Evolutionary conservation across 2,888 invertebrate species (phyloP).

Genomic region (Diogma glabrata): DNA sequence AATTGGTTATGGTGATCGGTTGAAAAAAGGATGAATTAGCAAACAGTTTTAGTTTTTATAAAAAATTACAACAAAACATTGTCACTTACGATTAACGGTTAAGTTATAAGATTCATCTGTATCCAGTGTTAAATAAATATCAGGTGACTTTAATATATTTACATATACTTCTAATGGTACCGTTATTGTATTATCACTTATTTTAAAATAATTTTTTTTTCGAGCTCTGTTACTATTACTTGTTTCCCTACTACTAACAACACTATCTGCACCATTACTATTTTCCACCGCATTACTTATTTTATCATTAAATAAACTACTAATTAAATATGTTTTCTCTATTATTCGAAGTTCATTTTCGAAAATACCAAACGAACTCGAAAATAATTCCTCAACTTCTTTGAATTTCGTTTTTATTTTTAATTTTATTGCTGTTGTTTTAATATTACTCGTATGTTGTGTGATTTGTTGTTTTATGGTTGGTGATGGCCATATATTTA

Average conservation of each 20-base stretch:
- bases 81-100: slow-evolving; percentile 41
- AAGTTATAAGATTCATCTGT: slow-evolving; percentile 67
- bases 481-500: slow-evolving; percentile 69
- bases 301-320: slow-evolving; percentile 15
- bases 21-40: too few relatives aligned
- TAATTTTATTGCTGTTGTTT: slow-evolving; percentile 25
- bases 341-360: slow-evolving; percentile 30
- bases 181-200: neutral
- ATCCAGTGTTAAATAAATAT: slow-evolving; percentile 47
- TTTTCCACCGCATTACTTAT: slow-evolving; percentile 4
- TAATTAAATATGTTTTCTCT: slow-evolving; percentile 26
- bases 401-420: slow-evolving; percentile 28
- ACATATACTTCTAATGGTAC: slow-evolving; percentile 32
- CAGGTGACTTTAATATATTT: slow-evolving; percentile 42
- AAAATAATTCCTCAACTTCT: slow-evolving; percentile 28
- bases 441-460: slow-evolving; percentile 9
- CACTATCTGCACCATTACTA: slow-evolving; percentile 8
- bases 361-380: slow-evolving; percentile 30
- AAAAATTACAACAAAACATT: too few relatives aligned
- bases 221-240: slow-evolving; percentile 13
- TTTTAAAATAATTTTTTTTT: slow-evolving; percentile 5
- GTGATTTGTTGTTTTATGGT: slow-evolving; percentile 58
- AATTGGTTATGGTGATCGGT: too few relatives aligned
- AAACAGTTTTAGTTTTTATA: too few relatives aligned
- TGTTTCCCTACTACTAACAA: slow-evolving; percentile 11